Conservation (phyloP, 2,888 invertebrate genomes). For the Barypeithes pellucidus region DNA sequence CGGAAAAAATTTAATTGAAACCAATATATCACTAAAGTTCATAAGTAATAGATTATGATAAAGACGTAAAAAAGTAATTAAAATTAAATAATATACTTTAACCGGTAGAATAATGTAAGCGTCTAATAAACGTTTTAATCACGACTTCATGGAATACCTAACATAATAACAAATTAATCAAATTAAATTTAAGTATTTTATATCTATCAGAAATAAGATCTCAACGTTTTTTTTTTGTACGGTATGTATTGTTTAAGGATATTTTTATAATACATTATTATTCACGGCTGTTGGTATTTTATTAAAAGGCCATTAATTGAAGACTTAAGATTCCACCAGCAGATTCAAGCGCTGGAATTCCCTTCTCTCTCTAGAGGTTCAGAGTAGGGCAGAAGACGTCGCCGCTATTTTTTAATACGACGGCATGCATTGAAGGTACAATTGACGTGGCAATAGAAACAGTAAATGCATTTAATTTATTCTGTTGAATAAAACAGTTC, state of each 20-base stretch:
- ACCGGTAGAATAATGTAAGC: neutral
- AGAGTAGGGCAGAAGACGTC: no score
- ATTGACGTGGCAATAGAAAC: no score
- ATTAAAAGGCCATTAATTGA: no score
- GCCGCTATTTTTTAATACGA: no score
- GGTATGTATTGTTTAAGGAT: conserved; percentile 9
- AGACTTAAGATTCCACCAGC: no score
- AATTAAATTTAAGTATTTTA: neutral
- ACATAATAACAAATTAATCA: neutral
- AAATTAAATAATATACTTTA: neutral
- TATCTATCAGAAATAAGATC: conserved; percentile 4
- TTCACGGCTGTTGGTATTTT: neutral
- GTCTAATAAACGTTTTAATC: neutral
- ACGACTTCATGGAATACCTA: neutral
- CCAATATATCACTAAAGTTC: no score
- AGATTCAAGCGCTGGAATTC: no score
- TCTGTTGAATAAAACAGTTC: no score
- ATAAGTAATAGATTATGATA: neutral
- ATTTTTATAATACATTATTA: conserved; percentile 3
- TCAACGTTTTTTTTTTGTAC: neutral
- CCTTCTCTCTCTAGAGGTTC: no score
- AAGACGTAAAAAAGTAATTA: neutral
- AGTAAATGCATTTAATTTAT: no score
- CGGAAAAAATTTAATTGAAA: no score
- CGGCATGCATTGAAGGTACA: no score